Percentiles rank a stretch among this genome's conserved stretches.
phyloP scores from a whole-genome alignment of 1,140 invertebrate species.

The Arion vulgaris region DNA sequence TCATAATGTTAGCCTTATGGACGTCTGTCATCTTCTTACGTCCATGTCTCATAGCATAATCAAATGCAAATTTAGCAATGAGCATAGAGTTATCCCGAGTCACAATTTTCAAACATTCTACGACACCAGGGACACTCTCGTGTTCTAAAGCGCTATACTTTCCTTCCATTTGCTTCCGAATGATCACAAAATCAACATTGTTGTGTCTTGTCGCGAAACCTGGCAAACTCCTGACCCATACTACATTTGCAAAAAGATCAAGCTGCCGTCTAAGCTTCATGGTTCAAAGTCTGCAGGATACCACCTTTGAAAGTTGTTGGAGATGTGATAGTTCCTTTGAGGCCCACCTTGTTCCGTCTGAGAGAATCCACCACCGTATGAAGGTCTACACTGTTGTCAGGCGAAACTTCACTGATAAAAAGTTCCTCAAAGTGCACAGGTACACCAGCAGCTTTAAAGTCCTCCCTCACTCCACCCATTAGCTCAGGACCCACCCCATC shows the following conservation, averaged over 20 bases:
- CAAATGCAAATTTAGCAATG: conserved; percentile 99
- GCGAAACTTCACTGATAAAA: conserved; percentile 73
- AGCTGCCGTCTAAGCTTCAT: conserved; percentile 92
- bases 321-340: conserved; percentile 96
- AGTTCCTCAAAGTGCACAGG: conserved; percentile 76
- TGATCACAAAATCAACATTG: conserved; percentile 96
- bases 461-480: conserved; percentile 92
- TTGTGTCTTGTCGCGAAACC: conserved; percentile 92
- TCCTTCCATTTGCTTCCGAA: conserved; percentile 98
- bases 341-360: conserved; percentile 90
- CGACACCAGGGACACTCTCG: conserved; percentile 90
- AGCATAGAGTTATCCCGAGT: conserved; percentile 92
- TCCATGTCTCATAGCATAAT: conserved; percentile 96
- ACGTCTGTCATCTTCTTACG: conserved; percentile 84
- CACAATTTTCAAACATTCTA: conserved; percentile 98
- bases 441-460: conserved; percentile 82
- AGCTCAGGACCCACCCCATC: conserved; percentile 99
- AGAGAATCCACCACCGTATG: conserved; percentile 94
- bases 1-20: conserved; percentile 99
- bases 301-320: conserved; percentile 91
- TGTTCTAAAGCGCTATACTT: conserved; percentile 98
- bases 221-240: conserved; percentile 93
- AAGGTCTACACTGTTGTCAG: conserved; percentile 88
- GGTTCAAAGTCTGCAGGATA: conserved; percentile 93
- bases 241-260: conserved; percentile 98